Conservation (phyloP, 2,113 vertebrate species). For the Dermatemys mawii region DNA sequence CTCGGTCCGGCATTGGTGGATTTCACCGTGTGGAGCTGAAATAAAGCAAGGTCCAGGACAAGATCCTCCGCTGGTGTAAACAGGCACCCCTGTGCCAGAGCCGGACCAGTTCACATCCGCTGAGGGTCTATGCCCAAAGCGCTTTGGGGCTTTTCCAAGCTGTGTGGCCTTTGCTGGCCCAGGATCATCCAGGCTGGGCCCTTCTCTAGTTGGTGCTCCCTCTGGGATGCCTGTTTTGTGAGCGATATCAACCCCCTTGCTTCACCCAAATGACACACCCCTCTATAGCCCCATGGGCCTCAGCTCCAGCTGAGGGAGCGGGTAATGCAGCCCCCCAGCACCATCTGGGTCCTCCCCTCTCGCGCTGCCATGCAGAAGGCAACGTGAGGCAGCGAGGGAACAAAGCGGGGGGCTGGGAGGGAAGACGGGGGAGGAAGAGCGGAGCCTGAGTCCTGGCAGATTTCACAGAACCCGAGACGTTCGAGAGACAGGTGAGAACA, state of each 20-base stretch:
- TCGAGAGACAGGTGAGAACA: constrained; percentile 12
- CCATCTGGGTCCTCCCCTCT: background rate
- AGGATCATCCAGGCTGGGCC: background rate
- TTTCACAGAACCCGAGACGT: background rate
- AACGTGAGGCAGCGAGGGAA: background rate
- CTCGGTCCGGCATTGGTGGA: background rate
- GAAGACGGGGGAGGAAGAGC: background rate
- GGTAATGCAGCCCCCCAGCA: background rate
- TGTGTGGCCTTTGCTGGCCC: background rate
- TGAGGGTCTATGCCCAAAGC: background rate
- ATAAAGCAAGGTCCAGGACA: background rate
- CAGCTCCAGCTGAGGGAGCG: background rate
- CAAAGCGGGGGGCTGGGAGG: background rate
- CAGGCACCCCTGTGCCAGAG: background rate
- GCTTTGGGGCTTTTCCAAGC: background rate
- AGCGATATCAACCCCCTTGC: background rate
- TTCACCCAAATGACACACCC: background rate
- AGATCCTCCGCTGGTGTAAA: background rate
- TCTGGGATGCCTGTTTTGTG: background rate
- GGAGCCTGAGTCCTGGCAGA: background rate
- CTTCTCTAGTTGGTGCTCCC: background rate
- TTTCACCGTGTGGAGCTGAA: background rate
- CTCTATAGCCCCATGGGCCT: background rate
- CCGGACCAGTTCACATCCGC: background rate
- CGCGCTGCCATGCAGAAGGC: background rate